Evolutionary conservation across 2,113 vertebrate species (phyloP).

Genomic region (Rhabdornis inornatus): DNA sequence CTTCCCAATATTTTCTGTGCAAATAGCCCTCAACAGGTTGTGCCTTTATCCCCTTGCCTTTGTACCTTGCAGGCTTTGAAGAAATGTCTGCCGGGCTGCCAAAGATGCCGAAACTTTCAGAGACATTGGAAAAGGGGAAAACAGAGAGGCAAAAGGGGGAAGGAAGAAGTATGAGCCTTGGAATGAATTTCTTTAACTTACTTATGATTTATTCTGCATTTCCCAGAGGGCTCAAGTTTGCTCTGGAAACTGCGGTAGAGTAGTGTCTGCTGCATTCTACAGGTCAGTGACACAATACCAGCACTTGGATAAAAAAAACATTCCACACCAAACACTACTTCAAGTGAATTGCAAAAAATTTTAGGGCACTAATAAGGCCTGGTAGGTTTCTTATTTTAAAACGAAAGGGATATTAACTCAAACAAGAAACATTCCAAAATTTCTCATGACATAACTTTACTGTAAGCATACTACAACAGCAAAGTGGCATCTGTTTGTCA

Average conservation of each 20-base stretch:
- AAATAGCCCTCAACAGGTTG: background rate
- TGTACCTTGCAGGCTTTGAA: rapidly evolving
- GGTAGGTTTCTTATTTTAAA: background rate
- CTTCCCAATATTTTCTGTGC: background rate
- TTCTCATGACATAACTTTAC: background rate
- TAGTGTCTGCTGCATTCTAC: background rate
- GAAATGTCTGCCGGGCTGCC: background rate
- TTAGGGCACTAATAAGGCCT: background rate
- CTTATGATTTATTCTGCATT: background rate
- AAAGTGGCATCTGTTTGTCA: background rate
- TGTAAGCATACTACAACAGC: background rate
- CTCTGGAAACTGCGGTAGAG: background rate
- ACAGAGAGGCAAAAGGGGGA: background rate
- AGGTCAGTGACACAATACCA: background rate
- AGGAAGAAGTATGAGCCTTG: background rate
- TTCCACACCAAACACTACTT: background rate
- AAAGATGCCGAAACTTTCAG: background rate
- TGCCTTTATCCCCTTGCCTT: background rate
- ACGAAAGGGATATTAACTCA: background rate
- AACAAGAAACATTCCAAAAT: background rate
- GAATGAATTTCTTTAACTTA: background rate
- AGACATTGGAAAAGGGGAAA: background rate
- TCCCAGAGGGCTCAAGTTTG: background rate
- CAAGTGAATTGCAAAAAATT: background rate
- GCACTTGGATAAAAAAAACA: background rate